phyloP scores from a whole-genome alignment of 2,113 vertebrate species.

The Hemiscyllium ocellatum region DNA sequence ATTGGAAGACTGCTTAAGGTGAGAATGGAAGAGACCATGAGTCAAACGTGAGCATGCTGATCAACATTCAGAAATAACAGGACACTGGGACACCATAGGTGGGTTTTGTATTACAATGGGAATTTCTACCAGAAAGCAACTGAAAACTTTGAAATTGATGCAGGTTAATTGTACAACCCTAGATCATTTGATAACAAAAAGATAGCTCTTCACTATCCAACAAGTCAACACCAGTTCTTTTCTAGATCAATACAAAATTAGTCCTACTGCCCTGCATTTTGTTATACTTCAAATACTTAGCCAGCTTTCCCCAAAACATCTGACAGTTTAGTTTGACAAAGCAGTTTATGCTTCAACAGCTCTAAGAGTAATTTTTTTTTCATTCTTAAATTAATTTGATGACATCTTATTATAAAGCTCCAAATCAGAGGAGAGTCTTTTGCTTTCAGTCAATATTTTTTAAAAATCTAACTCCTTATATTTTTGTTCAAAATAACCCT shows the following conservation, averaged over 20 bases:
- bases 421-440: not conserved
- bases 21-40: too few relatives aligned
- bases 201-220: too few relatives aligned
- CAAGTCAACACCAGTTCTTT: too few relatives aligned
- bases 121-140: not conserved
- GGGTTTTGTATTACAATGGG: not conserved
- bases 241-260: too few relatives aligned
- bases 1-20: not conserved
- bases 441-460: not conserved
- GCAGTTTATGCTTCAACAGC: too few relatives aligned
- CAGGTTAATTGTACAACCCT: not conserved
- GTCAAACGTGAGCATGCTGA: too few relatives aligned
- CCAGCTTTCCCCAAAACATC: too few relatives aligned
- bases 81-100: not conserved
- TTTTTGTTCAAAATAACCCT: not conserved
- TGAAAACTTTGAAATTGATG: not conserved
- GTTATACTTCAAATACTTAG: too few relatives aligned
- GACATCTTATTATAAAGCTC: not conserved
- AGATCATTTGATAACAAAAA: too few relatives aligned
- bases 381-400: not conserved
- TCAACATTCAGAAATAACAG: not conserved
- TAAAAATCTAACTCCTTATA: not conserved
- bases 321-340: too few relatives aligned
- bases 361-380: too few relatives aligned
- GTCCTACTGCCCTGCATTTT: too few relatives aligned